Evolutionary conservation across 1,140 invertebrate species (phyloP).

Genomic region (Lordiphosa collinella): DNA sequence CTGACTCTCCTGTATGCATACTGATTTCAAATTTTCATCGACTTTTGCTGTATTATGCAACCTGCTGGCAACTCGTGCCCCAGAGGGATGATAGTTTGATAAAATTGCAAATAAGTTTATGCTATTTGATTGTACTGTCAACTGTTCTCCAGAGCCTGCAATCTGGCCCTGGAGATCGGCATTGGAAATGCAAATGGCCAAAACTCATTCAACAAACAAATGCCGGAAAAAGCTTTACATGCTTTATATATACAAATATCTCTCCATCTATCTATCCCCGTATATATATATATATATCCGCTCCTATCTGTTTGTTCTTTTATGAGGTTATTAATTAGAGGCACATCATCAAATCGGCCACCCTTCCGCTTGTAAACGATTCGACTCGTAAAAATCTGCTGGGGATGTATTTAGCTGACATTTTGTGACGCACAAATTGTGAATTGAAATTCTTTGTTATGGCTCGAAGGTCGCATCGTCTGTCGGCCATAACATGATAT

Average conservation of each 20-base stretch:
- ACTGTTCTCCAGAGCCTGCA: constrained; percentile 4
- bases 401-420: constrained; percentile 11
- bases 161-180: constrained; percentile 45
- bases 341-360: constrained; percentile 28
- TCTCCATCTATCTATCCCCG: constrained; percentile 1
- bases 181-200: constrained; percentile 65
- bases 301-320: constrained; percentile 1
- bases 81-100: constrained; percentile 8
- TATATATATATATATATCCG: neutral
- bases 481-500: no score
- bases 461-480: neutral
- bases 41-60: constrained; percentile 48
- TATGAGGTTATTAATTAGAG: constrained; percentile 13
- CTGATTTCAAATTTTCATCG: constrained; percentile 43
- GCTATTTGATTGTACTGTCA: constrained; percentile 39
- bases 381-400: constrained; percentile 2
- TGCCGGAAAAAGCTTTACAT: constrained; percentile 10
- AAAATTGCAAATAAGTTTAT: constrained; percentile 12
- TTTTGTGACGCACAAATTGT: constrained; percentile 9
- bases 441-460: constrained; percentile 4
- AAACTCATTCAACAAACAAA: constrained; percentile 33
- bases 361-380: constrained; percentile 21
- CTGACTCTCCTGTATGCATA: constrained; percentile 47
- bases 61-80: neutral
- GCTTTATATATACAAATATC: constrained; percentile 2